phyloP scores from a whole-genome alignment of 1,140 invertebrate species.

The Bombus superbus region DNA sequence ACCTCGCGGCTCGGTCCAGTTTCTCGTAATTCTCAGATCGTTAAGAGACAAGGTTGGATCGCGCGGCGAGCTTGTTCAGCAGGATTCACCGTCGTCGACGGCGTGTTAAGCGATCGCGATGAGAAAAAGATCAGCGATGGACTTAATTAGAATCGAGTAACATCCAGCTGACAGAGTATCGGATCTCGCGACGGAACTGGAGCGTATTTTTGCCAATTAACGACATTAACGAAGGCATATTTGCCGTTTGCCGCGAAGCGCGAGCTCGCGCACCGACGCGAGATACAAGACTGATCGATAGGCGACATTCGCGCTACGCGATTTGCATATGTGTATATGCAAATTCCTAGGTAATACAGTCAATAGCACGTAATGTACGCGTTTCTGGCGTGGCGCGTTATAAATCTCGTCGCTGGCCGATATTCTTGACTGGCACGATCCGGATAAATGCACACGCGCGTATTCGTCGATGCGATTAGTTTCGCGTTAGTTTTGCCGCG shows the following conservation, averaged over 20 bases:
- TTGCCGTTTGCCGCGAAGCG: constrained; percentile 13
- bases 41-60: background rate
- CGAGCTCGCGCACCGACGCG: background rate
- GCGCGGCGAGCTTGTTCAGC: no score
- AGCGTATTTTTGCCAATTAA: background rate
- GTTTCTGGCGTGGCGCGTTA: constrained; percentile 12
- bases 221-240: constrained; percentile 8
- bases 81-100: no score
- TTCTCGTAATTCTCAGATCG: background rate
- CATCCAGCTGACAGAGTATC: background rate
- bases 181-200: no score
- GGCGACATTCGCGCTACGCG: constrained; percentile 21
- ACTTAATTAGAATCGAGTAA: background rate
- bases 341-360: constrained; percentile 37
- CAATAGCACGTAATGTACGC: constrained; percentile 42
- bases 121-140: background rate
- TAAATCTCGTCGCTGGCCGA: constrained; percentile 24
- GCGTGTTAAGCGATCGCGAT: background rate
- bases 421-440: constrained; percentile 10
- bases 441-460: constrained; percentile 15
- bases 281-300: constrained; percentile 36
- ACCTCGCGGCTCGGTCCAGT: no score
- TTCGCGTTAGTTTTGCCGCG: background rate
- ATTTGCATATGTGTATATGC: constrained; percentile 50
- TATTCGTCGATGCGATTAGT: constrained; percentile 27